These are phyloP conservation scores for Papilio polyxenes DNA, from an alignment of 1,140 invertebrate species.

Conservation along the genomic window DNA sequence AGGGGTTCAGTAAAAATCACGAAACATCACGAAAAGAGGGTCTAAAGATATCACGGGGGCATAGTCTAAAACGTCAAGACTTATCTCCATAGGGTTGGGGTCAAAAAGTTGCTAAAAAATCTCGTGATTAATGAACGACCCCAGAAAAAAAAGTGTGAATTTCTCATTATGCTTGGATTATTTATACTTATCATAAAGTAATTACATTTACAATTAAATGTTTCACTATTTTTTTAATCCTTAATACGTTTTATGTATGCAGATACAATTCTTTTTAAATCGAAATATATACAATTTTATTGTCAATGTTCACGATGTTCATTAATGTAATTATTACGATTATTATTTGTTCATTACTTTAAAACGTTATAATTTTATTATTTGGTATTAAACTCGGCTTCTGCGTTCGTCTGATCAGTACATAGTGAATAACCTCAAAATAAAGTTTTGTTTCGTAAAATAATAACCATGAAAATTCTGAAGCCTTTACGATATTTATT, in stretches of 20 bases:
- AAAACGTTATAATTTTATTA: neutral
- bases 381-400: neutral
- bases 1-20: no score
- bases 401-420: neutral
- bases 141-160: no score
- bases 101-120: no score
- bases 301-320: no score
- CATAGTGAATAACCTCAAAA: neutral
- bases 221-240: no score
- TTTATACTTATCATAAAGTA: no score
- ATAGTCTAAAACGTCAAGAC: no score
- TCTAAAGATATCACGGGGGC: no score
- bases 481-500: neutral
- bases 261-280: neutral
- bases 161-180: no score
- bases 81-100: no score
- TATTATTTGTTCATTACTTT: neutral
- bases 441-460: neutral
- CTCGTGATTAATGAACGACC: no score
- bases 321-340: neutral
- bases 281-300: neutral
- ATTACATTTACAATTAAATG: neutral
- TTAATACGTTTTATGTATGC: neutral
- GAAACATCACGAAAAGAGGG: no score
- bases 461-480: constrained; percentile 14